Evolutionary conservation across 2,797 vertebrate species (phyloP).

Genomic region (Neosilurus hyrtlii): DNA sequence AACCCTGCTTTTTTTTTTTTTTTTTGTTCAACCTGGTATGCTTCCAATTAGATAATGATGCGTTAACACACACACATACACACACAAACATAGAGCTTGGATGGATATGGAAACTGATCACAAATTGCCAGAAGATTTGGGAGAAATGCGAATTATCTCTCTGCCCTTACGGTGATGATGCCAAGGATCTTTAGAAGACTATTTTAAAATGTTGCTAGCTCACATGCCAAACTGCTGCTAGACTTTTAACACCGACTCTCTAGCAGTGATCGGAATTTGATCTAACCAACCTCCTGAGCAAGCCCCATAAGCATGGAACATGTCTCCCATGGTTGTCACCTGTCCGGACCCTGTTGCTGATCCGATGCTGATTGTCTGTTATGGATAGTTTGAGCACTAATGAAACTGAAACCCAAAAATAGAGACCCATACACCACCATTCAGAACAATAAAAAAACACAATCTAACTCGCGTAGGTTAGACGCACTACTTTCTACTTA

Average conservation of each 20-base stretch:
- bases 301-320: too few species aligned
- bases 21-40: constrained; percentile 61
- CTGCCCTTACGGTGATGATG: constrained; percentile 1
- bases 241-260: background rate
- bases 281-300: too few species aligned
- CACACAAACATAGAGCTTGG: constrained; percentile 37
- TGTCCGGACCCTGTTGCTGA: too few species aligned
- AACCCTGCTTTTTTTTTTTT: constrained; percentile 46
- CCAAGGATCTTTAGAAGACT: constrained; percentile 11
- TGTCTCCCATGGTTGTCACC: too few species aligned
- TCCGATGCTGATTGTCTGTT: too few species aligned
- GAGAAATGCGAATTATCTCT: constrained; percentile 40
- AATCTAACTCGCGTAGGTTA: too few species aligned
- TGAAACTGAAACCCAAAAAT: too few species aligned
- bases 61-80: background rate
- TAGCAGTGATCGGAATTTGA: background rate
- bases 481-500: too few species aligned
- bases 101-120: constrained; percentile 44
- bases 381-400: too few species aligned
- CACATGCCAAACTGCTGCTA: background rate
- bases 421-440: too few species aligned
- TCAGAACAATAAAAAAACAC: too few species aligned
- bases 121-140: constrained; percentile 28
- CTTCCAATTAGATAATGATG: constrained; percentile 61
- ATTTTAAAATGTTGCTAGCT: background rate